Evolutionary conservation across 2,113 vertebrate genomes (phyloP), one percentile per base, ranked within the genome.

Genomic region (Ia io): DNA sequence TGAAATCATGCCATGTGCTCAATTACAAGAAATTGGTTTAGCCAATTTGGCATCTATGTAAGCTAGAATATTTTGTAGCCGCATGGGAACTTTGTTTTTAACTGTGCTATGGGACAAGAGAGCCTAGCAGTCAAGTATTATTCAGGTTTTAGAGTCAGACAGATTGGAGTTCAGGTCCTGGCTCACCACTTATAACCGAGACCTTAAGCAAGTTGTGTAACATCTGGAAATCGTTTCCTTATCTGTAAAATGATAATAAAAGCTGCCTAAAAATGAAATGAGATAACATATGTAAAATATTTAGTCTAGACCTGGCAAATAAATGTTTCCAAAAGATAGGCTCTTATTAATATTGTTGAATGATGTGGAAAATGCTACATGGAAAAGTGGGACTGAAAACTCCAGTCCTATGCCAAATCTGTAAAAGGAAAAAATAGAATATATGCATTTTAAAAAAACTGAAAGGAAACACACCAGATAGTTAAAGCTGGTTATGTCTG

Each of bases 391-490:
- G 63, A 70, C 82, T 44, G 82, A 9, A 28, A 92, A 89, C 20
- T 61, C 65, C 44, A 92, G 84, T 80, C 88, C 37, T 13, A 51
- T 78, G 93, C 78, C 94, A 92, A 63, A 42, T 76, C 83, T 73
- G 63, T 70, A 82, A 87, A 92, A 82, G 70, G 84, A 83, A 90
- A 88, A 95, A 96, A 53, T 42, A 89, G 84, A 92, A 91, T 92
- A 88, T 95, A 94, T 86, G 42, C 32, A 85, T 85, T 89, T 96
- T 89, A 88, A 0, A 76, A 83, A 91, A 85, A 94, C 82, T 97
- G 80, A 70, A 79, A 92, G 70, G 90, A 96, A 95, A 95, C 32
- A 84, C 37, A 65, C 85, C 94, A 96, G 92, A 96, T 96, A 96
- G 95, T 91, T 95, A 85, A 88, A 77, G 90, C 91, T 92, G 78